A percentile compares a stretch with the other conserved stretches of the same genome.
Conservation (phyloP, 2,797 vertebrate genomes). For the Sciurus carolinensis region DNA sequence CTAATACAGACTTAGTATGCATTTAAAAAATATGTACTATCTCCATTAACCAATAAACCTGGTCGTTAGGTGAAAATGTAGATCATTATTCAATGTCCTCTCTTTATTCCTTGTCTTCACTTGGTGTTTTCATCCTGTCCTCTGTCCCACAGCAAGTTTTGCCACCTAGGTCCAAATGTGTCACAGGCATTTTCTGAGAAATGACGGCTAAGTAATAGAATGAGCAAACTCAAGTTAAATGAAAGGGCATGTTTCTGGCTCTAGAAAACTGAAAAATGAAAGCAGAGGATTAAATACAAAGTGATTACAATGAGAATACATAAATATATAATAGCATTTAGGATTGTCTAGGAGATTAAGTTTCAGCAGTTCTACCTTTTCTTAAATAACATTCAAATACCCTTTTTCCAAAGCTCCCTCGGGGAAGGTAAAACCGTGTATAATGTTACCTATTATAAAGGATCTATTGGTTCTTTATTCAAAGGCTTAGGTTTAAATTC, state of each 20-base stretch:
- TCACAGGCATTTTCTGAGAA: conserved; percentile 64
- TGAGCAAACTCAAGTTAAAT: conserved; percentile 62
- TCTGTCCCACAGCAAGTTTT: conserved; percentile 2
- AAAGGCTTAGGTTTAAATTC: conserved; percentile 76
- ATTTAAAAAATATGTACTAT: background rate
- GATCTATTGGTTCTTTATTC: conserved; percentile 76
- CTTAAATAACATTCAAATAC: conserved; percentile 75
- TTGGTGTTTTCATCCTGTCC: background rate
- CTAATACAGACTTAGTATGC: background rate
- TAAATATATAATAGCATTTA: conserved; percentile 75
- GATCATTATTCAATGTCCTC: background rate
- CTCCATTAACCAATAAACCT: conserved; percentile 6
- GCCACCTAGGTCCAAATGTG: background rate
- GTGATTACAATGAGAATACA: conserved; percentile 72
- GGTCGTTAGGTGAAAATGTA: background rate
- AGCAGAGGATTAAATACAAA: conserved; percentile 66
- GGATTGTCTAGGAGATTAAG: conserved; percentile 73
- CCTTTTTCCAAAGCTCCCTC: conserved; percentile 69
- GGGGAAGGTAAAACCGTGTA: conserved; percentile 68
- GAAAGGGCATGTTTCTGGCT: conserved; percentile 68
- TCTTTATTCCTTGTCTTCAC: background rate
- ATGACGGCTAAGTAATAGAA: conserved; percentile 57
- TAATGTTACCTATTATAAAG: conserved; percentile 79
- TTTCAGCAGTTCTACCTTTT: conserved; percentile 63
- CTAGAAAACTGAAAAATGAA: conserved; percentile 71